Evolutionary conservation across 1,140 invertebrate genomes (phyloP).

Genomic region (Aphelenchoides fujianensis): DNA sequence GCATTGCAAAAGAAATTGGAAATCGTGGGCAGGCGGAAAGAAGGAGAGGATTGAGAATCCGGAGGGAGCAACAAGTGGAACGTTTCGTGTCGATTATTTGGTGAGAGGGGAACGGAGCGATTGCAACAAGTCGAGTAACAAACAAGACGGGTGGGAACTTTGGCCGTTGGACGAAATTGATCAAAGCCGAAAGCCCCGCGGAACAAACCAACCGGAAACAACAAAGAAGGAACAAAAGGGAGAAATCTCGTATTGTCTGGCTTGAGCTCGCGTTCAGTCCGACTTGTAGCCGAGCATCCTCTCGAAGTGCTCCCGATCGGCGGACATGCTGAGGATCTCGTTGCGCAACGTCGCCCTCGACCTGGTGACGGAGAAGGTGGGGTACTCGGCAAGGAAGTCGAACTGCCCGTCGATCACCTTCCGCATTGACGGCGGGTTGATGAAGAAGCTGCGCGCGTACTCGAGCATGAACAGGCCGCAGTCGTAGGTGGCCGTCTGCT

Average conservation of each 20-base stretch:
- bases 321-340: constrained; percentile 6
- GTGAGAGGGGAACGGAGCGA: neutral
- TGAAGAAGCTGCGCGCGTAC: constrained; percentile 26
- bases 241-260: neutral
- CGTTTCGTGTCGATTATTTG: too few species aligned
- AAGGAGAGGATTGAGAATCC: too few species aligned
- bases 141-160: neutral
- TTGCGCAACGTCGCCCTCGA: neutral
- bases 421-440: constrained; percentile 25
- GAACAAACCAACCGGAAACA: constrained; percentile 8
- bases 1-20: neutral
- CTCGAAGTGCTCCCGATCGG: neutral
- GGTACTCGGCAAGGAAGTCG: constrained; percentile 28
- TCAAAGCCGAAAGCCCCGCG: neutral
- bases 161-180: neutral
- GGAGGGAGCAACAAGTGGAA: neutral
- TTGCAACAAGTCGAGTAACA: constrained; percentile 1
- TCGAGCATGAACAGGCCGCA: constrained; percentile 29
- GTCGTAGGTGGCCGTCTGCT: constrained; percentile 16
- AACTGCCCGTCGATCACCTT: constrained; percentile 16
- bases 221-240: neutral
- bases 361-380: constrained; percentile 20
- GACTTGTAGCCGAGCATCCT: neutral
- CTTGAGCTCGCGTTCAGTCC: neutral
- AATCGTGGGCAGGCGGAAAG: neutral